Evolutionary conservation across 2,797 vertebrate genomes (phyloP).

Genomic region (Alca torda): DNA sequence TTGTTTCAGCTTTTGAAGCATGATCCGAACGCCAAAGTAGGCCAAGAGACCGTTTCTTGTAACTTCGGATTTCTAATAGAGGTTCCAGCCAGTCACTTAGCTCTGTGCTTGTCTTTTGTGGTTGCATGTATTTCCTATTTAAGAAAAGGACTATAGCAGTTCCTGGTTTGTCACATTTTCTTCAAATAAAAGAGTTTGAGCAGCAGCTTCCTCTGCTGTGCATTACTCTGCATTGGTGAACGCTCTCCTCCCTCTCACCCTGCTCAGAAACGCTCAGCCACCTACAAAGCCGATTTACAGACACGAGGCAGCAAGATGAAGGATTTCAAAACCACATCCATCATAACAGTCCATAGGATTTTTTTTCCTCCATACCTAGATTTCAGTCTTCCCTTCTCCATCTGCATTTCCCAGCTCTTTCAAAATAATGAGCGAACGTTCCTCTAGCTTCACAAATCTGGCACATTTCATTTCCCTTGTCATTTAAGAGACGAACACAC

Average conservation of each 20-base stretch:
- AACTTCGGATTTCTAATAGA: background rate
- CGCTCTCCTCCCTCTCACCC: background rate
- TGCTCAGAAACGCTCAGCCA: background rate
- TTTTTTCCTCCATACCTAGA: background rate
- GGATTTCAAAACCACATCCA: background rate
- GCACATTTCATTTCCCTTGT: slow-evolving; percentile 21
- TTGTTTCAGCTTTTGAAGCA: background rate
- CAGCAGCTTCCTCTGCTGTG: slow-evolving; percentile 46
- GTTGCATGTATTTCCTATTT: slow-evolving; percentile 60
- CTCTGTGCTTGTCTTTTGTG: slow-evolving; percentile 12
- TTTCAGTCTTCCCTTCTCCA: slow-evolving; percentile 15
- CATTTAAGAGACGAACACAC: background rate
- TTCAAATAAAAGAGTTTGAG: slow-evolving; percentile 6
- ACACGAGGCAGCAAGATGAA: background rate
- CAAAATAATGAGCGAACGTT: background rate
- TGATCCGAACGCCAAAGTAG: background rate
- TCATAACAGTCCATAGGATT: background rate
- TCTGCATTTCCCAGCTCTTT: background rate
- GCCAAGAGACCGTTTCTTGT: background rate
- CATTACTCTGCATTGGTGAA: background rate
- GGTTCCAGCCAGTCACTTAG: background rate
- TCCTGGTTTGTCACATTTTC: slow-evolving; percentile 52
- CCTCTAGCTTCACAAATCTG: background rate
- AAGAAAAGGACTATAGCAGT: slow-evolving; percentile 37
- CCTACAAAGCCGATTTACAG: background rate